A percentile compares a stretch with the other conserved stretches of the same genome.
Conservation (phyloP, 2,113 vertebrate species). For the Xyliphius kryptos region DNA sequence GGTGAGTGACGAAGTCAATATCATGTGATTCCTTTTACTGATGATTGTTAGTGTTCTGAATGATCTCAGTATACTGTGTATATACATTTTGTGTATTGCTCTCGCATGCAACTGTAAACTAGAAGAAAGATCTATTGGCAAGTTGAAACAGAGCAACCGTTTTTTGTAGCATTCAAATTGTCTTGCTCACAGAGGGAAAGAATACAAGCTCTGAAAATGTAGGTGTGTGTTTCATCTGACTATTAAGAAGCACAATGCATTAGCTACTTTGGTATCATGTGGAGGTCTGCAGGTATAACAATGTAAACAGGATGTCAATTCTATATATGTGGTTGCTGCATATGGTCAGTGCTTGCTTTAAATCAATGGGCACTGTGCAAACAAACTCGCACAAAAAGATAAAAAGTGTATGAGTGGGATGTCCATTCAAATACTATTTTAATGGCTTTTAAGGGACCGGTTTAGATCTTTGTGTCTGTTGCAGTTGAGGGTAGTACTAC, state of each 20-base stretch:
- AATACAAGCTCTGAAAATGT: slow-evolving; percentile 15
- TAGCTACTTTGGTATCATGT: slow-evolving; percentile 35
- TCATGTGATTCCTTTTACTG: not conserved
- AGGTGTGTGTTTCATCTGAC: slow-evolving; percentile 20
- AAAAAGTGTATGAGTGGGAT: slow-evolving; percentile 11
- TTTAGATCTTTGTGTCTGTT: slow-evolving; percentile 21
- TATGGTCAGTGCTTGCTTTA: slow-evolving; percentile 22
- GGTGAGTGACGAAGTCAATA: slow-evolving; percentile 61
- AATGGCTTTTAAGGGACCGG: slow-evolving; percentile 14
- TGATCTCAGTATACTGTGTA: not conserved
- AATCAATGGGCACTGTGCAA: slow-evolving; percentile 32
- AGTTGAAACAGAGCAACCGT: slow-evolving; percentile 34
- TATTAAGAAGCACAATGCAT: slow-evolving; percentile 27
- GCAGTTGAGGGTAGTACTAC: too few species aligned
- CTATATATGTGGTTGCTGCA: slow-evolving; percentile 22
- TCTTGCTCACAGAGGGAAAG: slow-evolving; percentile 19
- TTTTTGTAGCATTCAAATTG: slow-evolving; percentile 30
- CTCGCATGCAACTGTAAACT: not conserved
- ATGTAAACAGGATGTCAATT: slow-evolving; percentile 38
- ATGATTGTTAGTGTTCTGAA: not conserved
- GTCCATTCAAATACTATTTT: slow-evolving; percentile 17
- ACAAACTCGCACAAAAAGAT: slow-evolving; percentile 25
- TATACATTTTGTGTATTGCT: too few species aligned
- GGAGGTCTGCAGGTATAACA: slow-evolving; percentile 24
- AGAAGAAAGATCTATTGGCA: not conserved